Base-by-base conservation (phyloP, 2,797 vertebrate genomes). In the Phrynocephalus guinanensis region DNA sequence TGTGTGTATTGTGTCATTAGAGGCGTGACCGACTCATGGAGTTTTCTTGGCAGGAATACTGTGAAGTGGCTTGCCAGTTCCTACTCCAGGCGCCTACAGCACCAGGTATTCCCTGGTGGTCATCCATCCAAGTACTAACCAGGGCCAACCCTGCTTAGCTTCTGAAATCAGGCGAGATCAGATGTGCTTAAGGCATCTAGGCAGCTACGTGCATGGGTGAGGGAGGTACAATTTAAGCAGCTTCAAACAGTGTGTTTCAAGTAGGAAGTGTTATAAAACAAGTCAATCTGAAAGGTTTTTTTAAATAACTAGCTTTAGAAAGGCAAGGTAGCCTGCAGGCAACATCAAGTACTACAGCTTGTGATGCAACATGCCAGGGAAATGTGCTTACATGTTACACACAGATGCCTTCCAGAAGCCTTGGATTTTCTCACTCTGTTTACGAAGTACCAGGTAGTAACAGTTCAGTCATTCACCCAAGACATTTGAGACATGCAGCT, bases 381-480 rank as follows among this genome's bases (percentile, higher is more conserved):
- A 90, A 94, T 93, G 94, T 92, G 79, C 86, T 15, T 92, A 90
- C 92, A 84, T 93, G 95, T 91, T 89, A 82, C 83, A 1, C 91
- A 73, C 16, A 85, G 90, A 86, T 92, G 93, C 67, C 86, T 84
- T 83, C 79, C 88, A 90, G 91, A 91, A 91, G 66, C 91, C 73
- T 84, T 63, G 79, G 92, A 93, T 93, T 88, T 78, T 90, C 93
- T 93, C 93, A 93, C 93, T 87, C 90, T 89, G 93, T 93, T 90
- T 77, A 86, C n/a, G 89, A 90, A 93, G 92, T 84, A 92, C 33
- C 33, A 33, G 33, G 33, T 44, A 44, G 56, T 89, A 90, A 79
- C 93, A 93, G 9, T 90, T 82, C 63, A 84, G 90, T 95, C 95
- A 94, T 94, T 86, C 94, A 94, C 44, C 28, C 50, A 1, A 85